Evolutionary conservation across 1,140 invertebrate species (phyloP).

Genomic region (roundworm (Caenorhabditis elegans)): WBcel235 BX284605.5:20719501-20720000

Average conservation of each 20-base stretch:
- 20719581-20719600: constrained; percentile 86
- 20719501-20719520: constrained; percentile 31
- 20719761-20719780: too few relatives aligned
- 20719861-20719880: too few relatives aligned
- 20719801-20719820: too few relatives aligned
- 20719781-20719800: too few relatives aligned
- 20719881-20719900: too few relatives aligned
- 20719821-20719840: too few relatives aligned
- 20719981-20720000: constrained; percentile 87
- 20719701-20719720: too few relatives aligned
- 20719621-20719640: constrained; percentile 33
- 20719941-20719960: constrained; percentile 34
- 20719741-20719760: too few relatives aligned
- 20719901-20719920: background rate
- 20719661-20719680: background rate
- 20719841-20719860: too few relatives aligned
- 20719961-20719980: constrained; percentile 87
- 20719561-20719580: constrained; percentile 95
- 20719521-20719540: constrained; percentile 81
- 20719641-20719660: constrained; percentile 24
- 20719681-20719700: too few relatives aligned
- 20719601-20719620: constrained; percentile 70
- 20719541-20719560: constrained; percentile 90
- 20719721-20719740: too few relatives aligned
- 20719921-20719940: constrained; percentile 36